phyloP scores from a whole-genome alignment of 2,888 invertebrate species.

The Cancer borealis region DNA sequence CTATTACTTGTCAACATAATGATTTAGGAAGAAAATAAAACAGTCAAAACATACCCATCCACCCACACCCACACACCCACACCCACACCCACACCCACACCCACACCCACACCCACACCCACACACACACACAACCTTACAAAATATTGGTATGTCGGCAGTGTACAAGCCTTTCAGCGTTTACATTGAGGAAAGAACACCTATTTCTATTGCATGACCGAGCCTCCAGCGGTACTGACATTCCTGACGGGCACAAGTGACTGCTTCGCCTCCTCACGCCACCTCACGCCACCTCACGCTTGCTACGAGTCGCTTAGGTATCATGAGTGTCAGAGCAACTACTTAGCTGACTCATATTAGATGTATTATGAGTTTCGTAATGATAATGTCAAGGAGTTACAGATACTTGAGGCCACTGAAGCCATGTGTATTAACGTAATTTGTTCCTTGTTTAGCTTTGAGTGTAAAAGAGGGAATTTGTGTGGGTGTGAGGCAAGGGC shows the following conservation, averaged over 20 bases:
- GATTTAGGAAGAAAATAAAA: background rate
- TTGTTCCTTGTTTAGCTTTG: background rate
- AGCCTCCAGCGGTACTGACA: background rate
- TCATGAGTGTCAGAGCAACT: background rate
- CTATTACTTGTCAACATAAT: background rate
- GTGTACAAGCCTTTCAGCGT: conserved; percentile 4
- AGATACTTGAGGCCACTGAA: background rate
- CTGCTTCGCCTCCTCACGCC: background rate
- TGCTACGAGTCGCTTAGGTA: background rate
- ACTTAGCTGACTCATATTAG: background rate
- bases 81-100: conserved; percentile 30
- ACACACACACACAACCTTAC: background rate
- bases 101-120: conserved; percentile 29
- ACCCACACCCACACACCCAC: background rate
- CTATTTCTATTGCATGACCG: background rate
- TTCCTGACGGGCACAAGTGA: conserved; percentile 14
- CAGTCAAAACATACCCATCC: background rate
- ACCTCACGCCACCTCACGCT: background rate
- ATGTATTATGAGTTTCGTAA: background rate
- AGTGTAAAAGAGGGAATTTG: background rate
- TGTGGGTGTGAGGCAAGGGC: background rate
- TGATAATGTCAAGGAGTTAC: background rate
- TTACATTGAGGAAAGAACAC: background rate
- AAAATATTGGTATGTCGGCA: background rate
- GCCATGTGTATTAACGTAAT: background rate